These are phyloP conservation scores for Eidolon helvum DNA, from an alignment of 2,113 vertebrate species.

Conservation along the genomic window DNA sequence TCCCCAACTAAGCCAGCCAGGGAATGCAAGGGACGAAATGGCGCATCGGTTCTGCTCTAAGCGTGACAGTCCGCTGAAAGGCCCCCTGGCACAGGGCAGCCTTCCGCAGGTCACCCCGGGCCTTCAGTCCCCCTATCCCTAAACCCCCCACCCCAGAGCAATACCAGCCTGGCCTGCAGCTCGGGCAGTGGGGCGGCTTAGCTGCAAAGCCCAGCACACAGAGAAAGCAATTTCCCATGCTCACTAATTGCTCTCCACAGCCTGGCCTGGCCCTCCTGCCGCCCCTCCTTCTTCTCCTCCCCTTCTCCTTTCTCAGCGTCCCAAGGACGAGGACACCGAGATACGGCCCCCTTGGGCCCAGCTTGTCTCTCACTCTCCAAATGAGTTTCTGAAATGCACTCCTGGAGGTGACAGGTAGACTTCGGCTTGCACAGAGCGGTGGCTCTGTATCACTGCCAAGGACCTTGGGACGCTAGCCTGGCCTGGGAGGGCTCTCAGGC, in stretches of 20 bases:
- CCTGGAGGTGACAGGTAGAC: neutral
- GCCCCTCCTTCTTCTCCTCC: constrained; percentile 19
- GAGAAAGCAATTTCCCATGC: neutral
- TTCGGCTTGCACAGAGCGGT: neutral
- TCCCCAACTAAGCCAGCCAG: neutral
- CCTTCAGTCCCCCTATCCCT: neutral
- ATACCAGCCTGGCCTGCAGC: neutral
- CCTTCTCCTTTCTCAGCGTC: constrained; percentile 34
- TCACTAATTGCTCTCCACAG: constrained; percentile 34
- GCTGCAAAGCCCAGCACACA: neutral
- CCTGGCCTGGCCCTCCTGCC: neutral
- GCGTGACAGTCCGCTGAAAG: neutral
- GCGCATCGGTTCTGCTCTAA: neutral
- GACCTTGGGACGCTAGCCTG: neutral
- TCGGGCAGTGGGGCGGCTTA: neutral
- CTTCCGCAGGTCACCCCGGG: neutral
- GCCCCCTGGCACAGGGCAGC: too few relatives aligned
- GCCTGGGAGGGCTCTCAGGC: neutral
- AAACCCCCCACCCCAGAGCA: neutral
- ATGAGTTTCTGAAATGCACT: constrained; percentile 35
- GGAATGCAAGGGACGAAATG: neutral
- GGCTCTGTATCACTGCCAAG: neutral
- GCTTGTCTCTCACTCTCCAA: constrained; percentile 50
- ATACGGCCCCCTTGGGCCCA: constrained; percentile 41
- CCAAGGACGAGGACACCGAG: constrained; percentile 63